A percentile compares a stretch with the other conserved stretches of the same genome.
phyloP scores from a whole-genome alignment of 64 coral and sea anemone genomes.

The Montipora efflorescens region DNA sequence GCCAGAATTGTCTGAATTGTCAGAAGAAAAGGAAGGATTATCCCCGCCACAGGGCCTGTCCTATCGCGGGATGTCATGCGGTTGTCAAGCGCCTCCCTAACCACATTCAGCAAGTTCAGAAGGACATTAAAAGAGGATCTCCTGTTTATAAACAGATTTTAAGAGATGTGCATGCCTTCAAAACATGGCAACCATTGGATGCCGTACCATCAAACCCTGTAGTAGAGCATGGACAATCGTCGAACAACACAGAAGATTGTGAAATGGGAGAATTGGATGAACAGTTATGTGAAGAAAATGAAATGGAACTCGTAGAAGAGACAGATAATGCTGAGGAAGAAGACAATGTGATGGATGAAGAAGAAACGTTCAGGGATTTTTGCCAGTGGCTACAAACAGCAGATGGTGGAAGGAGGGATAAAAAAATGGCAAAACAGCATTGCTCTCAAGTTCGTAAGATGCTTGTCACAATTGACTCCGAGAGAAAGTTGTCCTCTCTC shows the following conservation, averaged over 20 bases:
- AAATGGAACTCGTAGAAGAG: no score
- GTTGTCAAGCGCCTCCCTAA: not conserved
- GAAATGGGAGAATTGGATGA: not conserved
- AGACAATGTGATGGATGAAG: not conserved
- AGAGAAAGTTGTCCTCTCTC: not conserved
- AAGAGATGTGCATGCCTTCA: not conserved
- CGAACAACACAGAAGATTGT: not conserved
- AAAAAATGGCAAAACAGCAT: slow-evolving; percentile 8
- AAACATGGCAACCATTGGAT: not conserved
- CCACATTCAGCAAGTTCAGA: slow-evolving; percentile 12
- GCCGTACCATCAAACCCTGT: not conserved
- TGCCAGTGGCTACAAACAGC: no score
- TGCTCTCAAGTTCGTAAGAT: not conserved
- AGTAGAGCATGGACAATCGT: not conserved
- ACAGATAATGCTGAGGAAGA: not conserved
- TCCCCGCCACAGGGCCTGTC: not conserved
- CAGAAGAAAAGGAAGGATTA: not conserved
- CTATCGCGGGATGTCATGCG: not conserved
- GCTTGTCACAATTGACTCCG: not conserved
- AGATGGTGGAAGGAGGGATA: not conserved
- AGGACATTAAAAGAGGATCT: not conserved
- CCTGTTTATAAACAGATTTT: not conserved
- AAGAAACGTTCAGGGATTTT: not conserved
- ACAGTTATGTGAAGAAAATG: slow-evolving; percentile 2
- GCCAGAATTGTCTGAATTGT: not conserved